phyloP scores from a whole-genome alignment of 2,888 invertebrate species.

The Acrobasis consociella region DNA sequence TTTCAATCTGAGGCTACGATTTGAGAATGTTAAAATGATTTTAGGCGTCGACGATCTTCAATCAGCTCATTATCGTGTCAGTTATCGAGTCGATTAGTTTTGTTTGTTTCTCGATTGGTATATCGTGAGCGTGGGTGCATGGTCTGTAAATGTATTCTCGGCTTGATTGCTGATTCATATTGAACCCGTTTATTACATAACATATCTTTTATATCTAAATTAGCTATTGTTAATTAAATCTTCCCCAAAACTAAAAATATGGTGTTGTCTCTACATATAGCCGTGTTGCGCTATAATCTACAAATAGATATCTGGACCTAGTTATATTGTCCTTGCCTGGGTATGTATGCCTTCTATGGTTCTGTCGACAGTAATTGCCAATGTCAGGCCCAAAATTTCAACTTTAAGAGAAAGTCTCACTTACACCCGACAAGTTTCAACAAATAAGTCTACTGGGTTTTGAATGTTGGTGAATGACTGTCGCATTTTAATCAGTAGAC shows the following conservation, averaged over 20 bases:
- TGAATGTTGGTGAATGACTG: too few species aligned
- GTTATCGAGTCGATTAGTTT: constrained; percentile 6
- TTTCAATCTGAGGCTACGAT: constrained; percentile 36
- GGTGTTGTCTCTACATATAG: neutral
- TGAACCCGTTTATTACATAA: neutral
- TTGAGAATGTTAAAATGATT: constrained; percentile 23
- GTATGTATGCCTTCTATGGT: too few species aligned
- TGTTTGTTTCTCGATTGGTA: constrained; percentile 15
- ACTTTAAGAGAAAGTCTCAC: too few species aligned
- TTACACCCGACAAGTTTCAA: too few species aligned
- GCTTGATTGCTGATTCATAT: neutral
- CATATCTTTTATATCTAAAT: neutral
- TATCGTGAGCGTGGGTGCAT: constrained; percentile 12
- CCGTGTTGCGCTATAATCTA: too few species aligned
- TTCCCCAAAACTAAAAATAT: neutral
- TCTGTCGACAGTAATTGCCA: too few species aligned
- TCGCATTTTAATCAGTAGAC: too few species aligned
- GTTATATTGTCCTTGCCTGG: too few species aligned
- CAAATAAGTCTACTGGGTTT: too few species aligned
- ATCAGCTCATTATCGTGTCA: constrained; percentile 9
- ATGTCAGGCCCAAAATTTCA: too few species aligned
- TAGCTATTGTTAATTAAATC: neutral
- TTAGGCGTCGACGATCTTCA: constrained; percentile 18
- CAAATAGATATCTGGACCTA: too few species aligned
- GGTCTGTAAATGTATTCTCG: neutral